Evolutionary conservation across 2,888 invertebrate species (phyloP).

Genomic region (Tipula vernalis): DNA sequence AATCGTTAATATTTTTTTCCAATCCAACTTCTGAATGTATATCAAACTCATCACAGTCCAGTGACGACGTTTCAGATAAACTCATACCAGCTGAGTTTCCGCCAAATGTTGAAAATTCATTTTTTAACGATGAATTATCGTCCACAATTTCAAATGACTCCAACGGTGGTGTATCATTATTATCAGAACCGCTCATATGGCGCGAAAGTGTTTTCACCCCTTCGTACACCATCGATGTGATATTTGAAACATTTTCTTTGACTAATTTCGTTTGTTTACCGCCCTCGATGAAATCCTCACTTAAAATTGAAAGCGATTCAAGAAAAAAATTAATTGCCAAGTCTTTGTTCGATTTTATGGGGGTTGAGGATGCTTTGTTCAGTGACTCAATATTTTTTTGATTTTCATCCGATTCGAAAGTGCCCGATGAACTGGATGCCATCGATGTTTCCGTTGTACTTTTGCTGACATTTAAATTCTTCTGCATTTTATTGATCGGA

Average conservation of each 20-base stretch:
- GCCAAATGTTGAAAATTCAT: neutral
- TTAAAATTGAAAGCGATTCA: constrained; percentile 54
- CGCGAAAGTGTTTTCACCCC: constrained; percentile 60
- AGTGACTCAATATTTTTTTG: constrained; percentile 1
- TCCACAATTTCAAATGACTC: neutral
- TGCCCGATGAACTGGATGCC: constrained; percentile 27
- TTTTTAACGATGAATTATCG: neutral
- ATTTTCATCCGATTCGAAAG: constrained; percentile 23
- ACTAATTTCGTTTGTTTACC: constrained; percentile 50
- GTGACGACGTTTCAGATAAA: constrained; percentile 18
- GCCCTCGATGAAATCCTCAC: constrained; percentile 46
- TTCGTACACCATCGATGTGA: constrained; percentile 48
- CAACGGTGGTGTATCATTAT: constrained; percentile 11
- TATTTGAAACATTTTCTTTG: constrained; percentile 58
- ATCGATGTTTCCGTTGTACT: constrained; percentile 22
- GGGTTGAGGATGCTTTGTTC: constrained; percentile 19
- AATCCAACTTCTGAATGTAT: constrained; percentile 28
- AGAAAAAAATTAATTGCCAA: constrained; percentile 65
- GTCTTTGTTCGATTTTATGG: constrained; percentile 58
- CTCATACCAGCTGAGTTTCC: neutral
- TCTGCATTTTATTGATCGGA: constrained; percentile 19
- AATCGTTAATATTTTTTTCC: constrained; percentile 40
- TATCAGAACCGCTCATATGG: constrained; percentile 53
- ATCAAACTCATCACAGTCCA: constrained; percentile 25
- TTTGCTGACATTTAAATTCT: constrained; percentile 25